phyloP scores from a whole-genome alignment of 2,888 invertebrate genomes.

The Microchrysa polita region DNA sequence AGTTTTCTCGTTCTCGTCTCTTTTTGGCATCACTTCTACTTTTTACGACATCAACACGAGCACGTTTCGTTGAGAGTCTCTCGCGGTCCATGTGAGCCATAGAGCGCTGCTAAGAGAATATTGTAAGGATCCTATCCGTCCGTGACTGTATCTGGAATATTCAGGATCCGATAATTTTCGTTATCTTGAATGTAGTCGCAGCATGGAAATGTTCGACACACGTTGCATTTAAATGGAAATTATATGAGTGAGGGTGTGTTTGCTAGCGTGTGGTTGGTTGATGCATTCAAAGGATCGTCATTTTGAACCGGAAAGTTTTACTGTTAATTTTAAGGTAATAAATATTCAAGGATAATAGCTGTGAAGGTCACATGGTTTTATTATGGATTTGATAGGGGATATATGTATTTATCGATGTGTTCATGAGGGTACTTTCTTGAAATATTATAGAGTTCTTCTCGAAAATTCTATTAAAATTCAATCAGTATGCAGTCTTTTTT shows the following conservation, averaged over 20 bases:
- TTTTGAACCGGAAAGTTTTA: conserved; percentile 3
- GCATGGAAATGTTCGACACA: conserved; percentile 38
- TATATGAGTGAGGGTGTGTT: conserved; percentile 7
- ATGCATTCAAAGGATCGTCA: neutral
- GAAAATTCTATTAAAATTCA: too few species aligned
- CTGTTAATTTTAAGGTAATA: conserved; percentile 29
- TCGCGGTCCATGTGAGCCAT: conserved; percentile 19
- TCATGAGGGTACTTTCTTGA: too few species aligned
- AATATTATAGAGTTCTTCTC: too few species aligned
- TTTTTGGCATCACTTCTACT: conserved; percentile 44
- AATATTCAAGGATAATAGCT: conserved; percentile 29
- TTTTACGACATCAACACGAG: conserved; percentile 39
- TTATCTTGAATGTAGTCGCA: conserved; percentile 34
- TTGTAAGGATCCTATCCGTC: conserved; percentile 6
- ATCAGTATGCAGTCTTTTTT: too few species aligned
- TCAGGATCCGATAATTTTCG: conserved; percentile 28
- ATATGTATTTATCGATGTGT: too few species aligned
- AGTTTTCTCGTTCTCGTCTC: conserved; percentile 18
- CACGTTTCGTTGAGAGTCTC: conserved; percentile 8
- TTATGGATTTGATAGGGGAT: neutral
- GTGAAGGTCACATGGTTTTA: conserved; percentile 10
- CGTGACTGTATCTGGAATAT: conserved; percentile 20
- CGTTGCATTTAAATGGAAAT: conserved; percentile 44
- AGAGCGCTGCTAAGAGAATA: neutral
- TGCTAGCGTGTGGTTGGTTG: neutral